These are phyloP conservation scores for Calephelis perditalis DNA, from an alignment of 2,888 invertebrate genomes.

Conservation along the genomic window DNA sequence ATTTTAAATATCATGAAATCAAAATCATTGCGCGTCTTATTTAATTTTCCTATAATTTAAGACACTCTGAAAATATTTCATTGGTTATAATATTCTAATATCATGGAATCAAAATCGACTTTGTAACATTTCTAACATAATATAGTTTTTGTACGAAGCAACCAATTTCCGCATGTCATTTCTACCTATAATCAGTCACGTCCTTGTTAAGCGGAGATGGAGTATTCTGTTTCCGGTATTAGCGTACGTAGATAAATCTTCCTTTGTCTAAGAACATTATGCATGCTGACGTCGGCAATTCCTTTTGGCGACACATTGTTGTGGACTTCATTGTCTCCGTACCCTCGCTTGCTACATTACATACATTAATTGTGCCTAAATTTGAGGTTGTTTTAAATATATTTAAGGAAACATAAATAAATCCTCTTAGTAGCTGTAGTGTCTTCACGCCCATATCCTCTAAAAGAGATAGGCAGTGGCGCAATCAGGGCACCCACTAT, in stretches of 20 bases:
- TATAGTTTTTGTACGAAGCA: slow-evolving; percentile 6
- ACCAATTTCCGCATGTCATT: slow-evolving; percentile 10
- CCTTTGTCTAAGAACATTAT: slow-evolving; percentile 61
- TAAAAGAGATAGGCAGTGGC: too few relatives aligned
- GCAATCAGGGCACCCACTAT: too few relatives aligned
- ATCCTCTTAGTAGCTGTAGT: neutral
- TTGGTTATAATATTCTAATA: too few relatives aligned
- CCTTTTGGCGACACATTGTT: slow-evolving; percentile 17
- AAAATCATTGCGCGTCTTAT: too few relatives aligned
- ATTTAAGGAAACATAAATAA: neutral
- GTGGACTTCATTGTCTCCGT: slow-evolving; percentile 17
- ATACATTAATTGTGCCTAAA: slow-evolving; percentile 4
- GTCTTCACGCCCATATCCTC: too few relatives aligned
- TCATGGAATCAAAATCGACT: too few relatives aligned
- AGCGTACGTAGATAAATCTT: slow-evolving; percentile 48
- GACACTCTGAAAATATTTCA: too few relatives aligned
- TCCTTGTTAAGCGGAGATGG: slow-evolving; percentile 4
- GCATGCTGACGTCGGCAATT: slow-evolving; percentile 47
- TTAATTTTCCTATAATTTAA: too few relatives aligned
- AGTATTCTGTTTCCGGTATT: slow-evolving; percentile 10
- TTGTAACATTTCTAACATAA: neutral
- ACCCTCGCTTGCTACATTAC: slow-evolving; percentile 1
- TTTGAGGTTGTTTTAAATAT: neutral
- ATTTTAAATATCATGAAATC: too few relatives aligned
- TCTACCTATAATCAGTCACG: slow-evolving; percentile 10